phyloP scores from a whole-genome alignment of 1,140 invertebrate species.

The Lithobius niger region DNA sequence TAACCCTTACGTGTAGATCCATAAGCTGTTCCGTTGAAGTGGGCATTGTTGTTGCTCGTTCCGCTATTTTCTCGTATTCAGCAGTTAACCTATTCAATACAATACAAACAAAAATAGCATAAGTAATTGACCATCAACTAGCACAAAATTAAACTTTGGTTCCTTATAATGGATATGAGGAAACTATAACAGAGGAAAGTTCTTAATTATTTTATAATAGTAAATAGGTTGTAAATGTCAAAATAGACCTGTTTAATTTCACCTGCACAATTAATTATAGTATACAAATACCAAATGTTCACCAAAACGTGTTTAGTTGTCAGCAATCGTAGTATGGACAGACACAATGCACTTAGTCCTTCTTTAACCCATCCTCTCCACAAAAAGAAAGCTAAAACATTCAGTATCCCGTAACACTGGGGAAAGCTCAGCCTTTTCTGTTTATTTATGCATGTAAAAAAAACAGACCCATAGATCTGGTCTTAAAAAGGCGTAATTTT shows the following conservation, averaged over 20 bases:
- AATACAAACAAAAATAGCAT: background rate
- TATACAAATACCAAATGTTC: no score
- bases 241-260: background rate
- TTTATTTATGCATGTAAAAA: no score
- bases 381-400: no score
- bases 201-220: background rate
- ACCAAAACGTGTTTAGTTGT: no score
- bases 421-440: no score
- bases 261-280: no score
- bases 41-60: conserved; percentile 61
- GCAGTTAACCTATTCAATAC: conserved; percentile 53
- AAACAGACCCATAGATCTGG: no score
- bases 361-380: no score
- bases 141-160: background rate
- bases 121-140: background rate
- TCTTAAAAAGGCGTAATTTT: no score
- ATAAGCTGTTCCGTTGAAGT: conserved; percentile 71
- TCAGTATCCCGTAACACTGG: no score
- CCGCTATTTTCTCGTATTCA: conserved; percentile 68
- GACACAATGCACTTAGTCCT: no score
- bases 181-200: background rate
- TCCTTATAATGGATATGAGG: background rate
- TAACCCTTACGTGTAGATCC: conserved; percentile 43
- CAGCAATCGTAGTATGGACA: no score
- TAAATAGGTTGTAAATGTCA: background rate